phyloP scores from a whole-genome alignment of 23 tunicate species.

The Halocynthia aurantium region DNA sequence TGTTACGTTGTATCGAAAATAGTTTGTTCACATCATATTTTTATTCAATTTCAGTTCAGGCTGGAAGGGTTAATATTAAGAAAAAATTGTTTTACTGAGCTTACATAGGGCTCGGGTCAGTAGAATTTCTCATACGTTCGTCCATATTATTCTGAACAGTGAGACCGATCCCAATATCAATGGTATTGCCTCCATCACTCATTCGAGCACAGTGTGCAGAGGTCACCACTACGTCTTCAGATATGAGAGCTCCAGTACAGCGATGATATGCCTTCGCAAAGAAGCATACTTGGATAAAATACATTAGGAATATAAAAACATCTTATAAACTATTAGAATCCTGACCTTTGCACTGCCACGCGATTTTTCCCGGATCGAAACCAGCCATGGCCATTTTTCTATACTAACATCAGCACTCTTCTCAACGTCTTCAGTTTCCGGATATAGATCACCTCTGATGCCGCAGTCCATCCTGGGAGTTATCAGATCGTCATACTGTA shows the following conservation, averaged over 20 bases:
- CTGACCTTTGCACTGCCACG: conserved; percentile 23
- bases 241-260: conserved; percentile 44
- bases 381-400: conserved; percentile 48
- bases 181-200: background rate
- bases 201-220: conserved; percentile 55
- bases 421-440: background rate
- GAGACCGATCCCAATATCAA: conserved; percentile 22
- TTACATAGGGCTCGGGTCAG: background rate
- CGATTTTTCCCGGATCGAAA: conserved; percentile 26
- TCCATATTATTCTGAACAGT: conserved; percentile 35
- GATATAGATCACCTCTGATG: background rate
- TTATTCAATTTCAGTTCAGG: too few relatives aligned
- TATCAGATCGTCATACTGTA: too few relatives aligned
- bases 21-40: background rate
- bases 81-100: background rate
- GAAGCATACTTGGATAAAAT: background rate
- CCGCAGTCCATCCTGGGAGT: background rate
- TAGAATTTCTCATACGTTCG: conserved; percentile 6
- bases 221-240: conserved; percentile 16
- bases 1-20: background rate
- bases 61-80: background rate
- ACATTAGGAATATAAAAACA: too few relatives aligned
- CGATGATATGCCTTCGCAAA: conserved; percentile 24
- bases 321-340: background rate
- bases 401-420: background rate